Evolutionary conservation across 2,888 invertebrate species (phyloP), one percentile per base, ranked within the genome.

Genomic region (Phasia obesa): DNA sequence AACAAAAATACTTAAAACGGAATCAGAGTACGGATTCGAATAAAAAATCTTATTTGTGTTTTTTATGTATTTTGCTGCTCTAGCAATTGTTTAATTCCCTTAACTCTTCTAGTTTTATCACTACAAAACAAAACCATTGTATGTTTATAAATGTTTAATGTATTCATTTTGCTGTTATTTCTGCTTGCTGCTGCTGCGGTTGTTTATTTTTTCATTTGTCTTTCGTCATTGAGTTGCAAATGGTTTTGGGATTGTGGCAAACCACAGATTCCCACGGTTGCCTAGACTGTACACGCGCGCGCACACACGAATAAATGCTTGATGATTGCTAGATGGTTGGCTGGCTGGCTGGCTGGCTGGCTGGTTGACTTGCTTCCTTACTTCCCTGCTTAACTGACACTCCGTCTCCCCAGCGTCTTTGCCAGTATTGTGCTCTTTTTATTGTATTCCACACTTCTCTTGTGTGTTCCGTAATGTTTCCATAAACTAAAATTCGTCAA

Each of bases 171-270:
- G 64, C 59, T 78, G 35, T 64, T 60, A 27, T 64, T 73, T 47
- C 38, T 69, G 64, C 42, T 80, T 76, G 25, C 42, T 53, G 67
- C 42, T 55, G 42, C 27, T 76, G 69, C 17, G 64, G 73, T 78
- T 83, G 59, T 75, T 78, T 75, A 67, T 75, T 47, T 71, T 79
- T 79, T 75, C 49, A 76, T 79, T 83, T 84, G 84, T 78, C 69
- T 82, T 84, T 85, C 84, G 81, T 84, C 85, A 85, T 84, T 85
- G 84, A 85, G 84, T 85, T 85, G 86, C 86, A 86, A 87, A 88
- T 87, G 86, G 87, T 87, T 88, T 88, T 88, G 88, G 88, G 88
- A 88, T 87, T 87, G 87, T 86, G 87, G 86, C 87, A 86, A 86
- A 87, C 87, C 85, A 84, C 85, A 84, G 86, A 85, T 88, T 88